phyloP scores from a whole-genome alignment of 2,113 vertebrate genomes.

The Gyps fulvus region DNA sequence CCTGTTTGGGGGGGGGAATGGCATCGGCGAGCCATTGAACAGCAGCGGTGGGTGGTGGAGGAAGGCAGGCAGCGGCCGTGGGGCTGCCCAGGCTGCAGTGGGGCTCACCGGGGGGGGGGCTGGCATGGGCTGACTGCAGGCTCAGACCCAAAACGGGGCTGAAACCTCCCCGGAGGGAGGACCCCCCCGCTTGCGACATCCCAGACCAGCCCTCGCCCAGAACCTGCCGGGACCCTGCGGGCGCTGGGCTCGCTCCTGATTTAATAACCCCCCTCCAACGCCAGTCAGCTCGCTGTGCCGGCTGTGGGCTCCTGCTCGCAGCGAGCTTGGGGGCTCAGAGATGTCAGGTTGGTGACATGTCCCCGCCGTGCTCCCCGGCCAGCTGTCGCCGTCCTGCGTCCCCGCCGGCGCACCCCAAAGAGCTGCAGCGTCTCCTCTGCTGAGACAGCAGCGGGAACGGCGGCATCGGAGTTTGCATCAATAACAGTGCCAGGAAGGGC shows the following conservation, averaged over 20 bases:
- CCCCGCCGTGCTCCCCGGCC: not conserved
- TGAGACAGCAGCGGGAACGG: not conserved
- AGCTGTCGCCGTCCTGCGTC: not conserved
- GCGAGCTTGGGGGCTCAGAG: not conserved
- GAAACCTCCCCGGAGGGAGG: accelerated
- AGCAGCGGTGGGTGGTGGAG: no score
- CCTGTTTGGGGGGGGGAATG: accelerated
- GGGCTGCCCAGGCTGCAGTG: accelerated
- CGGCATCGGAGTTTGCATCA: not conserved
- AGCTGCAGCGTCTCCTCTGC: not conserved
- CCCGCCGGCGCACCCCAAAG: not conserved
- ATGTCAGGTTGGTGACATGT: not conserved
- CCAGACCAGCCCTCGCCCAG: not conserved
- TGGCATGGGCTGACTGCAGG: accelerated
- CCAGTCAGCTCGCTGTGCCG: accelerated
- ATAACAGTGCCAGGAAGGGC: not conserved
- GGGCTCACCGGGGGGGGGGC: not conserved
- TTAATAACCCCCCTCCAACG: accelerated
- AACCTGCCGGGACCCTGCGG: accelerated
- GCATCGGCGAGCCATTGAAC: accelerated
- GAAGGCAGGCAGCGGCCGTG: accelerated
- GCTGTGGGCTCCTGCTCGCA: not conserved
- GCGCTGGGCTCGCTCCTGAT: not conserved
- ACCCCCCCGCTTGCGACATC: accelerated
- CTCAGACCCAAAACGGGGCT: not conserved